These are phyloP conservation scores for Nomada lathburiana DNA, from an alignment of 2,888 invertebrate species.

Conservation along the genomic window DNA sequence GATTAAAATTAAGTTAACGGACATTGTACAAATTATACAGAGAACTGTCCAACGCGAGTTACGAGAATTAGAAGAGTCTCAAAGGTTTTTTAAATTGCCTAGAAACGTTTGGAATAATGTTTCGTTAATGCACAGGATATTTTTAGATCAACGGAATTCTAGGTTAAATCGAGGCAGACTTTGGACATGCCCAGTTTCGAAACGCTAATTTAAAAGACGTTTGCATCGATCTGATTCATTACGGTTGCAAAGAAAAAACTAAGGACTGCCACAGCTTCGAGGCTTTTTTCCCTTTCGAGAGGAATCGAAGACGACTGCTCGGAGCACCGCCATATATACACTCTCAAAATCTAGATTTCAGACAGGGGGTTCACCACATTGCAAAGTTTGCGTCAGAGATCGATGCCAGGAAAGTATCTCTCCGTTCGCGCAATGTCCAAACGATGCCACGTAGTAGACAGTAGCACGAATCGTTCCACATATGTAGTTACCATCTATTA, in stretches of 20 bases:
- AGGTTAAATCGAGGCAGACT: too few relatives aligned
- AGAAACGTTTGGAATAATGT: too few relatives aligned
- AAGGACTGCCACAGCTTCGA: not conserved
- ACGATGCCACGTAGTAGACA: not conserved
- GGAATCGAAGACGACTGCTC: not conserved
- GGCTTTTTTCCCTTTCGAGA: not conserved
- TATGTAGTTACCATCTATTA: slow-evolving; percentile 21
- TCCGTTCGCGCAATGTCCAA: not conserved
- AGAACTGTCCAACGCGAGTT: too few relatives aligned
- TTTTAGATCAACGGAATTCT: too few relatives aligned
- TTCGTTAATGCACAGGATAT: too few relatives aligned
- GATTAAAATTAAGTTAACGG: too few relatives aligned
- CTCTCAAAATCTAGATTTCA: not conserved
- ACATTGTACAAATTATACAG: too few relatives aligned
- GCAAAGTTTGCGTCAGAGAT: not conserved
- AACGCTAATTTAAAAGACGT: not conserved
- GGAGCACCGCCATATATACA: not conserved
- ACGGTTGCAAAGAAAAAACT: not conserved
- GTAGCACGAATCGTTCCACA: slow-evolving; percentile 3
- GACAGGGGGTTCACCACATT: not conserved
- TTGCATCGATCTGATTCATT: not conserved
- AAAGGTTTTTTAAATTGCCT: too few relatives aligned
- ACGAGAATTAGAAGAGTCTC: too few relatives aligned
- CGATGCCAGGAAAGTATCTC: not conserved
- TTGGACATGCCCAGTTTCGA: too few relatives aligned